phyloP scores from a whole-genome alignment of 2,888 invertebrate genomes.

The Biston stratarius region DNA sequence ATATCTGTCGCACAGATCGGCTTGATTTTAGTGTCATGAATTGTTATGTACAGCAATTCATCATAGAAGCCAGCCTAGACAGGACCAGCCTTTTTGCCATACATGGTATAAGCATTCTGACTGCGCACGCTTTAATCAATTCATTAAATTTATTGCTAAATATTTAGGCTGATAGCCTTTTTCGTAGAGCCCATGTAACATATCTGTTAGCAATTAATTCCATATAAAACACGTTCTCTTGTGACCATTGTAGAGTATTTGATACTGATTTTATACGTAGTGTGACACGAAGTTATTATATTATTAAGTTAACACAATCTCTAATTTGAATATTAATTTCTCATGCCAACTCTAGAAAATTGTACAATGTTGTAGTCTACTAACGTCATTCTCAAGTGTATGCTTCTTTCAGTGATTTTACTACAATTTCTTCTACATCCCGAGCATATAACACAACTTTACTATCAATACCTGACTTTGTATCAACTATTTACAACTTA shows the following conservation, averaged over 20 bases:
- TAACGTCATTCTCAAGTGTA: conserved; percentile 8
- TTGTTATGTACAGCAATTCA: conserved; percentile 36
- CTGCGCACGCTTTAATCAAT: conserved; percentile 54
- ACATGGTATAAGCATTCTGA: conserved; percentile 56
- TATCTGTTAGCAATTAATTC: conserved; percentile 35
- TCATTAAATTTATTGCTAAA: conserved; percentile 40
- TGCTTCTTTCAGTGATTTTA: conserved; percentile 24
- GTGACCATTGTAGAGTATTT: background rate
- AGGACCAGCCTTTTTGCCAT: conserved; percentile 46
- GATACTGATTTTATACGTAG: background rate
- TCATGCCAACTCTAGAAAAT: background rate
- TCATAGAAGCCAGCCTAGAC: conserved; percentile 32
- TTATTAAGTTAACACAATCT: background rate
- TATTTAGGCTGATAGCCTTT: conserved; percentile 46
- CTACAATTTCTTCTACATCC: conserved; percentile 27
- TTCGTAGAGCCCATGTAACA: conserved; percentile 38
- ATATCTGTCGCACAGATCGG: conserved; percentile 9
- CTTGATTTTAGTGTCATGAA: conserved; percentile 30
- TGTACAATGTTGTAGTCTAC: background rate
- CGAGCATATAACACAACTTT: conserved; percentile 14
- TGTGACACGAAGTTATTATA: background rate
- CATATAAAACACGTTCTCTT: conserved; percentile 19
- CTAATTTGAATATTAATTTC: background rate
- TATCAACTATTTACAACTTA: conserved; percentile 40
- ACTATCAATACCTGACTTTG: conserved; percentile 36